phyloP scores from a whole-genome alignment of 2,888 invertebrate species.

The Allophyes oxyacanthae region DNA sequence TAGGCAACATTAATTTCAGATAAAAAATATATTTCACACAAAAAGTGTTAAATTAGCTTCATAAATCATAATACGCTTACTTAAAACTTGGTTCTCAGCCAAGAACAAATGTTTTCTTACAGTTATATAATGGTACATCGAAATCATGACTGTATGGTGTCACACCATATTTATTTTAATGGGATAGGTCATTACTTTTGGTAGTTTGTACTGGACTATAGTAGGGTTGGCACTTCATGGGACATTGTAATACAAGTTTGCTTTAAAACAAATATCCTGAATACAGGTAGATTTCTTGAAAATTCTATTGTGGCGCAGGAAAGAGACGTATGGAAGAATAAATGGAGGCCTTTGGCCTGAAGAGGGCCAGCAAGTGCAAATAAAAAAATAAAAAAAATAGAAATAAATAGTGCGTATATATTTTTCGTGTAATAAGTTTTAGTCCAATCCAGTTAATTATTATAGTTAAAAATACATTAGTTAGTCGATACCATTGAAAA shows the following conservation, averaged over 20 bases:
- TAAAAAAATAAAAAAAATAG: no score
- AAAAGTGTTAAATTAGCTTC: slow-evolving; percentile 45
- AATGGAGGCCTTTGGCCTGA: no score
- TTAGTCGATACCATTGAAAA: neutral
- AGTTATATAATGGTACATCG: slow-evolving; percentile 50
- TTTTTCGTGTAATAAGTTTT: no score
- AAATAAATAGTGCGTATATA: no score
- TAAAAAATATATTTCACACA: slow-evolving; percentile 34
- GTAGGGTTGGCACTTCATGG: slow-evolving; percentile 31
- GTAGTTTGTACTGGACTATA: slow-evolving; percentile 30
- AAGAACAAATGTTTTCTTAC: slow-evolving; percentile 51
- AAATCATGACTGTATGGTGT: slow-evolving; percentile 56
- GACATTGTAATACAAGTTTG: neutral
- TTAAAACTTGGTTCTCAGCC: slow-evolving; percentile 54
- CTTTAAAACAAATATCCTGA: no score
- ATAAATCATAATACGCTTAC: slow-evolving; percentile 51
- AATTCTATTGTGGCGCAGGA: no score
- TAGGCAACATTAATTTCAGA: slow-evolving; percentile 32
- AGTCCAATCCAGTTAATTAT: no score
- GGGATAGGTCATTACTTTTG: slow-evolving; percentile 52
- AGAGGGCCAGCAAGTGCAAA: no score
- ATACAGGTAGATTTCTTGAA: no score
- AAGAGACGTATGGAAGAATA: no score
- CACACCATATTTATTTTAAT: slow-evolving; percentile 59
- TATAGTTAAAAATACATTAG: neutral